Evolutionary conservation across 1,140 invertebrate species (phyloP).

Genomic region (Bathynomus jamesi): DNA sequence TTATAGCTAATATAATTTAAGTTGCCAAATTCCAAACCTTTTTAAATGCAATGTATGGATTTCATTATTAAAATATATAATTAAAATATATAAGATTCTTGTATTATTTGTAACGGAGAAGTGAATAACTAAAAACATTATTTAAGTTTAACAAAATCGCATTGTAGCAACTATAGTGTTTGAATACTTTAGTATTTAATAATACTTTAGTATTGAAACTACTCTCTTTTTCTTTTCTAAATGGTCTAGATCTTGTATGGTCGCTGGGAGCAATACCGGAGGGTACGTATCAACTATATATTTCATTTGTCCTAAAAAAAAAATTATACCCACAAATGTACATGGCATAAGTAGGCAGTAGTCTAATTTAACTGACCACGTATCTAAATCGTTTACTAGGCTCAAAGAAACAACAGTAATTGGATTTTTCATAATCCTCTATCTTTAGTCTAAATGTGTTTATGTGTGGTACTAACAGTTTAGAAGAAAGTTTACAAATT

Average conservation of each 20-base stretch:
- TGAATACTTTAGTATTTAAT: neutral
- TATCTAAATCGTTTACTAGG: too few relatives aligned
- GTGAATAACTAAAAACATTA: neutral
- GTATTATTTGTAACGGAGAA: neutral
- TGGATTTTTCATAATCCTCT: too few relatives aligned
- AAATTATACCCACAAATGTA: neutral
- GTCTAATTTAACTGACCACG: neutral
- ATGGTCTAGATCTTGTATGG: conserved; percentile 93
- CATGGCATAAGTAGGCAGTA: neutral
- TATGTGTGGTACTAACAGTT: too few relatives aligned
- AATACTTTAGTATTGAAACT: neutral
- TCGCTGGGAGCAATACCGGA: conserved; percentile 92
- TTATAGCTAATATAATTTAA: too few relatives aligned
- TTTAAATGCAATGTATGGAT: neutral
- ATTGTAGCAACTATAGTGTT: neutral
- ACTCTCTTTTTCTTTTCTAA: conserved; percentile 41
- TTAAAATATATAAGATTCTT: neutral
- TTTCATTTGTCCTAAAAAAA: neutral
- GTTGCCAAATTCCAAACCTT: neutral
- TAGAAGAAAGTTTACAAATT: too few relatives aligned
- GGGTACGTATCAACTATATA: conserved; percentile 59
- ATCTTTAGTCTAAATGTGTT: too few relatives aligned
- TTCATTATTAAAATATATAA: too few relatives aligned
- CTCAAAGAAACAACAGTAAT: too few relatives aligned
- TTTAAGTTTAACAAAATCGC: neutral